These are phyloP conservation scores for Anastrepha ludens DNA, from an alignment of 1,140 invertebrate species.

Conservation along the genomic window DNA sequence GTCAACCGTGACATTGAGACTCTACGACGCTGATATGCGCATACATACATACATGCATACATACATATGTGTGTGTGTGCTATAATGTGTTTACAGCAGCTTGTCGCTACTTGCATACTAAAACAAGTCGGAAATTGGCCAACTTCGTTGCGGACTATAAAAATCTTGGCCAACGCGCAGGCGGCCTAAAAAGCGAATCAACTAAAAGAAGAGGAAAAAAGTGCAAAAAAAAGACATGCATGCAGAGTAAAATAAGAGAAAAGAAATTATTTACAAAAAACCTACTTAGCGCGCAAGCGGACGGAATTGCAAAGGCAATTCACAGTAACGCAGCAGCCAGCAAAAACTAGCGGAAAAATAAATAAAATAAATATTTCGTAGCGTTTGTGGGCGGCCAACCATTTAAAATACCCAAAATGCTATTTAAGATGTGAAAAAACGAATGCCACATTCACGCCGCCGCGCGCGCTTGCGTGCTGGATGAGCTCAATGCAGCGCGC, in stretches of 20 bases:
- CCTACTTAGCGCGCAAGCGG: too few species aligned
- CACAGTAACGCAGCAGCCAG: too few species aligned
- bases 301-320: too few species aligned
- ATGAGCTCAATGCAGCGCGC: background rate
- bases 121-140: background rate
- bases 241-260: too few species aligned
- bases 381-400: background rate
- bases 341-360: too few species aligned
- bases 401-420: background rate
- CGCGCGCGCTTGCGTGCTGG: background rate
- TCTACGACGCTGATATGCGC: background rate
- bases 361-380: background rate
- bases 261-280: too few species aligned
- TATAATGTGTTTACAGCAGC: background rate
- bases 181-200: background rate
- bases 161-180: background rate
- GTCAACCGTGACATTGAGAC: slow-evolving; percentile 32
- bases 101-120: too few species aligned
- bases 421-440: background rate
- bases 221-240: background rate
- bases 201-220: background rate
- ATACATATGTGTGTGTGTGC: background rate
- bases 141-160: background rate
- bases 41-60: background rate
- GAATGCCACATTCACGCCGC: background rate